A percentile compares a stretch with the other conserved stretches of the same genome.
phyloP scores from a whole-genome alignment of 2,797 vertebrate species.

The Ceyx erithaca region DNA sequence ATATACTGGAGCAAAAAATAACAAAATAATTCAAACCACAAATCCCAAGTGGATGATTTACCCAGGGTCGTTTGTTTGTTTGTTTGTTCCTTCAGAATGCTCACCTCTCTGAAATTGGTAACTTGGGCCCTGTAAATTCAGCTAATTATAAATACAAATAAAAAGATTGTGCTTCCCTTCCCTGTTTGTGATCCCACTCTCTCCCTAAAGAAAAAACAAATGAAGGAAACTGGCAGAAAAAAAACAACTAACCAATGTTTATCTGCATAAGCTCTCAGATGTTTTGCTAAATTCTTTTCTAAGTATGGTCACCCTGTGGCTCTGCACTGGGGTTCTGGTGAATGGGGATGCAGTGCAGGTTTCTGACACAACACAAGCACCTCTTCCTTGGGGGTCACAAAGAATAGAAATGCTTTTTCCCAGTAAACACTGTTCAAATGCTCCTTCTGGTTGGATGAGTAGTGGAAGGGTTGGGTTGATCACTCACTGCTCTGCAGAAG shows the following conservation, averaged over 20 bases:
- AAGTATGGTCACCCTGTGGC: not conserved
- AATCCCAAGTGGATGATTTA: not conserved
- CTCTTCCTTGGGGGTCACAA: not conserved
- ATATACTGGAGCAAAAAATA: not conserved
- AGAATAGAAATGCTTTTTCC: not conserved
- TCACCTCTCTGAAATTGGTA: not conserved
- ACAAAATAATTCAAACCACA: not conserved
- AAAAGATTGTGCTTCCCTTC: not conserved
- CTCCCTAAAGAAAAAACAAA: not conserved
- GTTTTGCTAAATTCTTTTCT: not conserved
- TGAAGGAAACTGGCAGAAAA: not conserved
- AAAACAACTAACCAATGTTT: too few species aligned
- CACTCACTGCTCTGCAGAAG: not conserved
- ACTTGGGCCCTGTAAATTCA: not conserved
- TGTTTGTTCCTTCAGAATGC: not conserved
- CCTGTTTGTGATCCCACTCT: not conserved
- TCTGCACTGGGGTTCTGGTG: fast-evolving
- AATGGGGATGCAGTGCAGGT: not conserved
- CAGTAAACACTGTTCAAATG: not conserved
- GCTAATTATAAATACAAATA: not conserved
- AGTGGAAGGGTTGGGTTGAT: not conserved
- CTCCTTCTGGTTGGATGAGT: not conserved
- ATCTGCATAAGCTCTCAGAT: not conserved
- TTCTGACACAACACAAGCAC: not conserved
- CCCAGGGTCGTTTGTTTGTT: not conserved